Conservation (phyloP, 2,888 invertebrate genomes). For the Stenolophus ochropezus region DNA sequence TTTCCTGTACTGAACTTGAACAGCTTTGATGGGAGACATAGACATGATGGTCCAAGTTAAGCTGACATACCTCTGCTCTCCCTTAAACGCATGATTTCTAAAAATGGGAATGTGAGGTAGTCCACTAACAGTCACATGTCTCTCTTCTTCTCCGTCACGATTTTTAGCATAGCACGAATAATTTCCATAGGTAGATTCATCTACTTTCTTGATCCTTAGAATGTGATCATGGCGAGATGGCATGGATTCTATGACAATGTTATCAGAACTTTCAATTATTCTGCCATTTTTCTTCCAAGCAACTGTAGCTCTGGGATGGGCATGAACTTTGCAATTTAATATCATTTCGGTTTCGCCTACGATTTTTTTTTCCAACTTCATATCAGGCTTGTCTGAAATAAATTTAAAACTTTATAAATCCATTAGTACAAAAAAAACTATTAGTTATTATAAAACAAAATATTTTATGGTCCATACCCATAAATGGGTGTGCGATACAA, state of each 20-base stretch:
- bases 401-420: not conserved
- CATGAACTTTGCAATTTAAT: conserved; percentile 72
- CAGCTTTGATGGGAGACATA: conserved; percentile 71
- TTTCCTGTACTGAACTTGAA: conserved; percentile 73
- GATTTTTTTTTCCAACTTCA: conserved; percentile 71
- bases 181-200: conserved; percentile 70
- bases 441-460: too few relatives aligned
- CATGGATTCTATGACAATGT: conserved; percentile 64
- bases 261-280: conserved; percentile 11
- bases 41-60: conserved; percentile 70
- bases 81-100: conserved; percentile 59
- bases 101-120: conserved; percentile 63
- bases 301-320: conserved; percentile 71
- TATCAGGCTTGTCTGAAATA: conserved; percentile 72
- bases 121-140: conserved; percentile 69
- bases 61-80: conserved; percentile 47
- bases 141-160: conserved; percentile 67
- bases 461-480: too few relatives aligned
- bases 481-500: too few relatives aligned
- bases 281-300: conserved; percentile 69
- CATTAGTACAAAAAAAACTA: not conserved
- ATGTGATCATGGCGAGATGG: conserved; percentile 65
- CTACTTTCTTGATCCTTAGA: conserved; percentile 69
- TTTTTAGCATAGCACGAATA: conserved; percentile 73
- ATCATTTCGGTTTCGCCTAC: conserved; percentile 71